phyloP scores from a whole-genome alignment of 2,113 vertebrate genomes.

The Puntigrus tetrazona region DNA sequence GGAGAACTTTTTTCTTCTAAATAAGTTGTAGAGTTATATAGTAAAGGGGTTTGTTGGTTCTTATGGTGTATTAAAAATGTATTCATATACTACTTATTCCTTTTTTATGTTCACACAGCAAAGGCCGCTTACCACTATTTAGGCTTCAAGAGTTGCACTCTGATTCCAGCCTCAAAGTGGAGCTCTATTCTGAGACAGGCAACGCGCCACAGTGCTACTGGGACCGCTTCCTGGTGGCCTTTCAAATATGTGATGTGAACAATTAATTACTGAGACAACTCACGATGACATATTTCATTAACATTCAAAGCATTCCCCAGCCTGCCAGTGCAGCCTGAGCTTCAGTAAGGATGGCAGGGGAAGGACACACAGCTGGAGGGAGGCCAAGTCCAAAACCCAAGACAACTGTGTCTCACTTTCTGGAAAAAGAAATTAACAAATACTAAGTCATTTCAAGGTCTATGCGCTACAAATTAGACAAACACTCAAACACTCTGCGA shows the following conservation, averaged over 20 bases:
- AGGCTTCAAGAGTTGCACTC: slow-evolving; percentile 30
- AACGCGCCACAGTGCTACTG: slow-evolving; percentile 32
- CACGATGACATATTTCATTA: slow-evolving; percentile 61
- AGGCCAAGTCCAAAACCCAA: slow-evolving; percentile 44
- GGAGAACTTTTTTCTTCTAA: neutral
- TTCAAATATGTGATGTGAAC: slow-evolving; percentile 56
- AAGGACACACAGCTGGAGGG: slow-evolving; percentile 49
- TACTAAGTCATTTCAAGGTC: slow-evolving; percentile 50
- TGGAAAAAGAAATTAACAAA: slow-evolving; percentile 46
- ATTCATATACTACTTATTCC: slow-evolving; percentile 1
- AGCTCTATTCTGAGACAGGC: slow-evolving; percentile 14
- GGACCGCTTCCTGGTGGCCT: slow-evolving; percentile 55
- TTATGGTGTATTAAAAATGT: neutral
- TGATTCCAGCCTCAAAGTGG: slow-evolving; percentile 14
- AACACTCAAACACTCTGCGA: slow-evolving; percentile 15
- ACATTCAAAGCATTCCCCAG: slow-evolving; percentile 47
- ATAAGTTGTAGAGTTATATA: neutral
- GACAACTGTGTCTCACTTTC: slow-evolving; percentile 41
- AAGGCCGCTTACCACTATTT: slow-evolving; percentile 17
- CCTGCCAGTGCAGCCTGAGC: slow-evolving; percentile 35
- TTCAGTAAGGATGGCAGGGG: slow-evolving; percentile 33
- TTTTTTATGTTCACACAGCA: slow-evolving; percentile 36
- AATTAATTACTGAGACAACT: slow-evolving; percentile 60
- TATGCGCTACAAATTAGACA: slow-evolving; percentile 17
- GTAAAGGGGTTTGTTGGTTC: neutral